phyloP scores from a whole-genome alignment of 2,888 invertebrate genomes.

The Drosophila hamatofila region DNA sequence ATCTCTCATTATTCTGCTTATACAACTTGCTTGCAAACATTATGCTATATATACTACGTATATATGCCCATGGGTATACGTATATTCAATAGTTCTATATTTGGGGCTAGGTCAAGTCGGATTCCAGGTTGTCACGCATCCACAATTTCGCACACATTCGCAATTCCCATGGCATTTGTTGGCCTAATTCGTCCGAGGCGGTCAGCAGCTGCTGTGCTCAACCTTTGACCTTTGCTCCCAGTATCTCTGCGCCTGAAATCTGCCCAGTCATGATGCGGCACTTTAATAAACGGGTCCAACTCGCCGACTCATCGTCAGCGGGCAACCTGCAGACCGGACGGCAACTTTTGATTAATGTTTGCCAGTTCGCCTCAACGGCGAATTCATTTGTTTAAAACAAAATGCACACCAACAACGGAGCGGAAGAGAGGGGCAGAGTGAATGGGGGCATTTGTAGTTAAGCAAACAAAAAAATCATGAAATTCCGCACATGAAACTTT shows the following conservation, averaged over 20 bases:
- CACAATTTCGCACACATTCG: conserved; percentile 32
- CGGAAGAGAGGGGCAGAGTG: neutral
- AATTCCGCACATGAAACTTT: conserved; percentile 12
- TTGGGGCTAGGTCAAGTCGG: conserved; percentile 54
- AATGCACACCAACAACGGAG: conserved; percentile 37
- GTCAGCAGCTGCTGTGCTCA: conserved; percentile 40
- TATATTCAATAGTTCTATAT: conserved; percentile 2
- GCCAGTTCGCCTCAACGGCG: conserved; percentile 70
- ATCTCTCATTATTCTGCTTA: neutral
- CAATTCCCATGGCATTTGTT: conserved; percentile 44
- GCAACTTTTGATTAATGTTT: conserved; percentile 77
- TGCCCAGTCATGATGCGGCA: conserved; percentile 61
- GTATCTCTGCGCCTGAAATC: conserved; percentile 54
- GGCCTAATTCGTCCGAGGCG: conserved; percentile 42
- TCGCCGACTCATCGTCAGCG: conserved; percentile 13
- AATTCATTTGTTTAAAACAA: conserved; percentile 78
- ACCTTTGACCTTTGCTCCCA: conserved; percentile 66
- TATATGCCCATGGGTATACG: neutral
- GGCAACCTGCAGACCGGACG: conserved; percentile 59
- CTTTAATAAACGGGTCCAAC: conserved; percentile 63
- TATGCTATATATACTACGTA: neutral
- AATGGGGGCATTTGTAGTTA: neutral
- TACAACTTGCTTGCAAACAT: neutral
- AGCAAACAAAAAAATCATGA: neutral
- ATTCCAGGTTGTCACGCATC: conserved; percentile 64